Percentiles rank a stretch among this genome's conserved stretches.
Evolutionary conservation across 2,888 invertebrate species (phyloP).

Genomic region (Aquatica leii): DNA sequence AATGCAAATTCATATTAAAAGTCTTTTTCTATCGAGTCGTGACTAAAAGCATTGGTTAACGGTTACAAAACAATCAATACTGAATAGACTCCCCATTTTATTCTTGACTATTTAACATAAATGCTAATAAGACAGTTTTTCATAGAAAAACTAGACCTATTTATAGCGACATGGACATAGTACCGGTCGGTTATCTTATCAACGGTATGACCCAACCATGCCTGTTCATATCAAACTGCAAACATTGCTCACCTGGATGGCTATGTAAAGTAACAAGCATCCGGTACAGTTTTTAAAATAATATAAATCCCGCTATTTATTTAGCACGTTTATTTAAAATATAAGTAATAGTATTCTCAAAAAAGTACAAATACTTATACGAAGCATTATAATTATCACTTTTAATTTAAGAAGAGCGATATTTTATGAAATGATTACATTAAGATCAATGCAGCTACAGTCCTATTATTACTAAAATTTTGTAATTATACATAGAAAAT

Average conservation of each 20-base stretch:
- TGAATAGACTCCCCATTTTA: too few species aligned
- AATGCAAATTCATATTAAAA: slow-evolving; percentile 32
- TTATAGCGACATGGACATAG: slow-evolving; percentile 20
- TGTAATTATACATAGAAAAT: too few species aligned
- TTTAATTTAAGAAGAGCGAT: too few species aligned
- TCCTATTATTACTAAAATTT: too few species aligned
- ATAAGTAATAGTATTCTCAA: too few species aligned
- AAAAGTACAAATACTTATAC: too few species aligned
- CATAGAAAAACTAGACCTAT: neutral
- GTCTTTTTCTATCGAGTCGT: slow-evolving; percentile 29
- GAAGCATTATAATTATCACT: too few species aligned
- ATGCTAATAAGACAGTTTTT: neutral
- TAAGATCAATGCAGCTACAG: too few species aligned
- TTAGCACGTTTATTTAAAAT: too few species aligned
- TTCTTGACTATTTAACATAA: slow-evolving; percentile 3
- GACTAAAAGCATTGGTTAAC: slow-evolving; percentile 28
- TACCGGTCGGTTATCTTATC: slow-evolving; percentile 45
- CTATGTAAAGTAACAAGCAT: slow-evolving; percentile 27
- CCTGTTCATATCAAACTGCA: slow-evolving; percentile 44
- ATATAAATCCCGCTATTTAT: slow-evolving; percentile 1
- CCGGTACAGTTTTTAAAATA: slow-evolving; percentile 34
- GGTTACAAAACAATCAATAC: slow-evolving; percentile 28
- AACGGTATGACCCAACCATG: slow-evolving; percentile 45
- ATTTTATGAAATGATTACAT: too few species aligned
- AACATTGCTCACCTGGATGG: slow-evolving; percentile 51